Conservation (phyloP, 1,140 invertebrate genomes). For the Hirudo medicinalis region DNA sequence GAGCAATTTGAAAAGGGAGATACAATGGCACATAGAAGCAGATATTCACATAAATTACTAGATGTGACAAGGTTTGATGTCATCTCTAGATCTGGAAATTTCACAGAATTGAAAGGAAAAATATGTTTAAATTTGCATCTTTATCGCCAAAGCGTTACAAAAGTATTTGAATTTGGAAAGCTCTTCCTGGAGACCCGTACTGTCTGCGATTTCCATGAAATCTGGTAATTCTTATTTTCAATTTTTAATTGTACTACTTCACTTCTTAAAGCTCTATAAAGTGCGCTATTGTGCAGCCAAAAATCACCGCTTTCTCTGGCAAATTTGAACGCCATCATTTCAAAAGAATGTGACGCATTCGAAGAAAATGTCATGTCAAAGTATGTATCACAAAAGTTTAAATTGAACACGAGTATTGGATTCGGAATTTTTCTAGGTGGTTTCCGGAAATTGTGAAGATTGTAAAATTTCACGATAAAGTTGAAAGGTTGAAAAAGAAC, state of each 20-base stretch:
- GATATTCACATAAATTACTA: too few species aligned
- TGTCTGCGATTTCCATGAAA: conserved; percentile 34
- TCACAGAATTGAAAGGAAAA: conserved; percentile 21
- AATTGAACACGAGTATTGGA: background rate
- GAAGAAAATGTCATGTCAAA: conserved; percentile 36
- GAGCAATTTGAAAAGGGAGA: background rate
- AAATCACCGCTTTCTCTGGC: conserved; percentile 37
- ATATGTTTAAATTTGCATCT: conserved; percentile 35
- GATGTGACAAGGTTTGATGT: too few species aligned
- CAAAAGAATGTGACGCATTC: conserved; percentile 34
- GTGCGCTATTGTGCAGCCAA: background rate
- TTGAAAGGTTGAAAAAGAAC: conserved; percentile 28
- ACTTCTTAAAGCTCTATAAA: too few species aligned
- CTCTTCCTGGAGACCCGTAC: conserved; percentile 32
- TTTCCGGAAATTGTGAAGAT: conserved; percentile 37
- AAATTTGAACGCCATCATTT: conserved; percentile 32
- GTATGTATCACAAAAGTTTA: conserved; percentile 11
- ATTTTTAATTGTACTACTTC: background rate
- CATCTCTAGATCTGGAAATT: too few species aligned
- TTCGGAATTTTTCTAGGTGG: conserved; percentile 31
- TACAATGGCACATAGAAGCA: background rate
- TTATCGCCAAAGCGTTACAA: conserved; percentile 36
- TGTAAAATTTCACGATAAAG: conserved; percentile 34
- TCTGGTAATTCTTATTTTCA: conserved; percentile 27
- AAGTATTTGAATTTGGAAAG: conserved; percentile 35